phyloP scores from a whole-genome alignment of 2,888 invertebrate species.

The Drosophila emarginata region DNA sequence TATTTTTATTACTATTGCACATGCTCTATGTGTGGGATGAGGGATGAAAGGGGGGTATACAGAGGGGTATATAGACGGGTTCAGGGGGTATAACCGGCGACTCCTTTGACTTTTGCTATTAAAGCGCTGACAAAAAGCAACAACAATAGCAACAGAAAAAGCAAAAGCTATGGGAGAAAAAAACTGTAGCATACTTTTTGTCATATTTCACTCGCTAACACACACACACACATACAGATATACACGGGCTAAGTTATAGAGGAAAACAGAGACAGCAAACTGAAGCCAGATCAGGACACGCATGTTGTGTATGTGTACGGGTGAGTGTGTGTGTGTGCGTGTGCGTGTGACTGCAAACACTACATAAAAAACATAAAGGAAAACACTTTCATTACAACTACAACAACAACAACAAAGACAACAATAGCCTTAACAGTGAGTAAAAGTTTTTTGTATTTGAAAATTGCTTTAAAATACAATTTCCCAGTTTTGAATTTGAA shows the following conservation, averaged over 20 bases:
- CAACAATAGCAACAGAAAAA: constrained; percentile 32
- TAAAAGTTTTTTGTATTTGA: background rate
- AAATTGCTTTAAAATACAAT: background rate
- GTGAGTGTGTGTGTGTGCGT: constrained; percentile 59
- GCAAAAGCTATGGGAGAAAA: constrained; percentile 35
- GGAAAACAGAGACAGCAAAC: constrained; percentile 5
- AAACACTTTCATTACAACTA: constrained; percentile 74
- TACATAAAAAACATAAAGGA: constrained; percentile 50
- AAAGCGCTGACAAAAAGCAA: constrained; percentile 67
- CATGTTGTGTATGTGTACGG: constrained; percentile 67
- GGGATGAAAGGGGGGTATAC: background rate
- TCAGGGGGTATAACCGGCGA: constrained; percentile 18
- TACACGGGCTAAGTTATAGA: constrained; percentile 11
- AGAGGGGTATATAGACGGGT: constrained; percentile 33
- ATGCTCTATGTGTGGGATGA: constrained; percentile 34
- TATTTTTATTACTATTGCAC: constrained; percentile 78
- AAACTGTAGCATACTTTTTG: constrained; percentile 72
- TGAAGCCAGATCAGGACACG: constrained; percentile 54
- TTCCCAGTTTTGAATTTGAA: background rate
- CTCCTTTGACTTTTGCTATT: constrained; percentile 75
- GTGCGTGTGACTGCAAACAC: constrained; percentile 56
- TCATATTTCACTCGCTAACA: constrained; percentile 70
- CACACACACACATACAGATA: constrained; percentile 20
- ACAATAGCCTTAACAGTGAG: constrained; percentile 30
- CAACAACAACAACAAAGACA: constrained; percentile 21